Base-by-base conservation (phyloP, 2,888 invertebrate species). In the Petrolisthes manimaculis region DNA sequence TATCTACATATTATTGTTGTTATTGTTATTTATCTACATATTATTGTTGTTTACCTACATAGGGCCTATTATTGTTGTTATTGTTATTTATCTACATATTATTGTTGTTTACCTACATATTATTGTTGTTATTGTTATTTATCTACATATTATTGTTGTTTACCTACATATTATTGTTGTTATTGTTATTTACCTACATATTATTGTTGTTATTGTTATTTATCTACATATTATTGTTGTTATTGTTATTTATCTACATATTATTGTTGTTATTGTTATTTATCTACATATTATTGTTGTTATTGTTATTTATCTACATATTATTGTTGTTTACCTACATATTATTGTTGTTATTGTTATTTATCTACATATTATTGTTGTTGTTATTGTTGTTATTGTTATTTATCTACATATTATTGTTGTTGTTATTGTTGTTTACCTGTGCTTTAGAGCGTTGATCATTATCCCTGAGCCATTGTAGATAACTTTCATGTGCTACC, bases 401-500 rank as follows among this genome's bases (percentile, higher is more conserved):
- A 37, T 37, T 37, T 37, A 37, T 37, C 2, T 37, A 37, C 37
- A 37, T 67, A 3, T 18, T 67, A 67, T 67, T 67, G 18, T 9
- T 6, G 18, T 6, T 12, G 6, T 8, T 51, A 8, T 24, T n/a
- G 18, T 5, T 56, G 37, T n/a, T 83, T 92, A 93, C 94, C 91
- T 92, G 91, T 82, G 93, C 93, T 92, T 94, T 93, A 82, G 93
- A 93, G 90, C 95, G 93, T 92, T 95, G 94, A 92, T 95, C 95
- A 92, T 95, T 95, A 86, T 95, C 95, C 89, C 95, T 94, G 80
- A 96, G 93, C 95, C 96, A 97, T 92, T 97, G 96, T 81, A 97
- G 94, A 93, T 97, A 97, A 74, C 96, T 96, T 93, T 97, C 97
- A 21, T 96, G 94, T 5, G 97, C 97, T 12, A 97, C 96, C 93